Base-by-base conservation (phyloP, 2,888 invertebrate genomes). In the Pollenia griseotomentosa region DNA sequence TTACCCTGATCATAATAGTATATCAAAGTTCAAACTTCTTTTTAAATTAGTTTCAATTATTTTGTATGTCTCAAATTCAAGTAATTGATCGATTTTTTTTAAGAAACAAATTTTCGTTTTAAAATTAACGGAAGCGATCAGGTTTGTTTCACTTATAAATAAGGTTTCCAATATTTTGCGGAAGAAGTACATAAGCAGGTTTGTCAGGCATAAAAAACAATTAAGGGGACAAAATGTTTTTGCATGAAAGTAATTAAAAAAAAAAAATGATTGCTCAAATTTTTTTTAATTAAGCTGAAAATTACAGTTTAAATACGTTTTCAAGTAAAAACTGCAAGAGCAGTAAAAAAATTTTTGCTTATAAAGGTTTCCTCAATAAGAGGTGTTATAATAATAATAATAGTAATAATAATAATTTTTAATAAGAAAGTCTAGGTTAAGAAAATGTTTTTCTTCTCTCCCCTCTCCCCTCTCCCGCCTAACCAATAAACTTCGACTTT, bases 281-380 rank as follows among this genome's bases (percentile, higher is more conserved):
- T 63, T 63, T 10, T 42, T n/a, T 63, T 42, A 63, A 42, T 63
- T 63, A 16, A 63, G 63, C 16, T 63, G 44, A 63, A 63, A 63
- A 63, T 42, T 11, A 63, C 16, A 63, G 44, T 10, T 40, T 57
- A n/a, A 6, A 53, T 53, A 16, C n/a, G n/a, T 16, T 59, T 59
- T 40, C 7, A 14, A 59, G 40, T 33, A 2, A 59, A 59, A 40
- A 57, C 11, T 57, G 57, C 57, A 57, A 19, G 19, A 57, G 12
- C 59, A 14, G 8, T 16, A 14, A 59, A 3, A 59, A 7, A 14
- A 40, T 5, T 33, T 59, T 59, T 33, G 2, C n/a, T 57, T 2
- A 59, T 40, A 59, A 12, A 59, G 59, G 59, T 33, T 59, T 8
- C 0, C 6, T 33, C 33, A 40, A 33, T 12, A 59, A 0, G 4